Evolutionary conservation across 2,888 invertebrate species (phyloP).

Genomic region (Mythimna loreyi): DNA sequence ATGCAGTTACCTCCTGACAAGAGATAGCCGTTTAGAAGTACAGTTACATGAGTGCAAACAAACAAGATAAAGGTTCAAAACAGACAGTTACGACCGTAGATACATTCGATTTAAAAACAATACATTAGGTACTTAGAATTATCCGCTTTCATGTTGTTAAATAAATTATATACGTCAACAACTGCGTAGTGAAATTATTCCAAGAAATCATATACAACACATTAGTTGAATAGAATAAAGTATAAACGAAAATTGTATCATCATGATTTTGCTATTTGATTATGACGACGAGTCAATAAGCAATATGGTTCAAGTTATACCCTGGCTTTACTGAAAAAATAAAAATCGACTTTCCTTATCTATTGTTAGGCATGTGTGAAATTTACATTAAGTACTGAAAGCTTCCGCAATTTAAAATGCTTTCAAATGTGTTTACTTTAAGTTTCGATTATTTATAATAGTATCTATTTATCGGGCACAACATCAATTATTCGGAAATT

Average conservation of each 20-base stretch:
- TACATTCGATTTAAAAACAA: constrained; percentile 66
- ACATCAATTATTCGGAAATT: constrained; percentile 19
- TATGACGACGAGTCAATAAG: constrained; percentile 2
- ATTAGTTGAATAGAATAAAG: constrained; percentile 32
- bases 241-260: constrained; percentile 27
- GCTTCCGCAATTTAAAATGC: neutral
- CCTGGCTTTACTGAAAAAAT: neutral
- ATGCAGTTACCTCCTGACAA: constrained; percentile 63
- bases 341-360: neutral
- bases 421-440: neutral
- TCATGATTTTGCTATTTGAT: constrained; percentile 39
- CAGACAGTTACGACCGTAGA: constrained; percentile 59
- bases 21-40: constrained; percentile 71
- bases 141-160: constrained; percentile 37
- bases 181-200: constrained; percentile 28
- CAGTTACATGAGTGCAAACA: constrained; percentile 69
- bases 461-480: constrained; percentile 5
- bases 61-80: constrained; percentile 81
- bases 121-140: constrained; percentile 47
- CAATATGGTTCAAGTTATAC: neutral
- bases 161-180: constrained; percentile 31
- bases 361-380: neutral
- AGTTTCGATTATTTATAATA: constrained; percentile 1
- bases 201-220: constrained; percentile 29
- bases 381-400: neutral